These are phyloP conservation scores for Conops quadrifasciatus DNA, from an alignment of 2,888 invertebrate species.

Conservation along the genomic window DNA sequence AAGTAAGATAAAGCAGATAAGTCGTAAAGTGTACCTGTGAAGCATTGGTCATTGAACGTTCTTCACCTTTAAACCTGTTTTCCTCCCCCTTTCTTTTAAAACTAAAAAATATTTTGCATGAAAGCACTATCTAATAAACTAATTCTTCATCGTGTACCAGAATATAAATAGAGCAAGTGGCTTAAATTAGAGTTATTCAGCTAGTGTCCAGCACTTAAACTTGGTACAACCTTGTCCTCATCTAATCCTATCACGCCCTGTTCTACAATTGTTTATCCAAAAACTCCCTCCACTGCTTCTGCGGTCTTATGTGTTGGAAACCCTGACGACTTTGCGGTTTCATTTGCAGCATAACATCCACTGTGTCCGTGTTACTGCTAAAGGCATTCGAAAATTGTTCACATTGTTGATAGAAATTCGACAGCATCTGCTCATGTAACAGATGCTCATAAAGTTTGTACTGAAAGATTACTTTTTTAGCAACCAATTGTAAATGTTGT, in stretches of 20 bases:
- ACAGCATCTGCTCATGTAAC: conserved; percentile 51
- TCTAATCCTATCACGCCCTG: no score
- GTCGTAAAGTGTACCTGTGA: no score
- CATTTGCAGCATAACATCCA: conserved; percentile 50
- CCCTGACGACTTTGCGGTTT: conserved; percentile 45
- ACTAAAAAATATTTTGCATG: no score
- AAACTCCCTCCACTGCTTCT: conserved; percentile 19
- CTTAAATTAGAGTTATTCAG: no score
- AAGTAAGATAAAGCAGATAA: no score
- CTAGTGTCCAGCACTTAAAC: not conserved
- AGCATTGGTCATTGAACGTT: no score
- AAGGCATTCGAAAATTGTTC: conserved; percentile 47
- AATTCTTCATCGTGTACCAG: no score
- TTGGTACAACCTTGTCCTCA: no score
- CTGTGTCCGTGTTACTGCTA: conserved; percentile 45
- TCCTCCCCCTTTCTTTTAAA: no score
- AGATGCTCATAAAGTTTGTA: conserved; percentile 52
- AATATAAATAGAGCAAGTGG: no score
- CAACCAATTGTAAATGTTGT: conserved; percentile 39
- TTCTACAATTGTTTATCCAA: conserved; percentile 23
- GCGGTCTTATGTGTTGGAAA: conserved; percentile 41
- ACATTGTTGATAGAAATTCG: conserved; percentile 51
- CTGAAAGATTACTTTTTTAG: conserved; percentile 49
- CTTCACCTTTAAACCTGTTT: no score
- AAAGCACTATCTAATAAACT: no score